Base-by-base conservation (phyloP, 2,113 vertebrate genomes). In the Crotalus tigris region DNA sequence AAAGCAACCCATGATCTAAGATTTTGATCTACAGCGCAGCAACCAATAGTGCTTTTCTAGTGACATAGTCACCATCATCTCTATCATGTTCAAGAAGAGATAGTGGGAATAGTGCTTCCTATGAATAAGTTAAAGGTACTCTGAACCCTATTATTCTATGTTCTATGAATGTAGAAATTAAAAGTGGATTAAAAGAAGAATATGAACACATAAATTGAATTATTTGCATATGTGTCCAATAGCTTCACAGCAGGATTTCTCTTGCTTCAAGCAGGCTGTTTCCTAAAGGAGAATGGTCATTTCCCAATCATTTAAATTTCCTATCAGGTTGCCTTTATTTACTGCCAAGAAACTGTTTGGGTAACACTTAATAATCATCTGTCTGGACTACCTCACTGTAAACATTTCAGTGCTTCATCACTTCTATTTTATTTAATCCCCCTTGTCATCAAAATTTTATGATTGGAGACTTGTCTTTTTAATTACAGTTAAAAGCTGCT, bases 371-470 rank as follows among this genome's bases (percentile, higher is more conserved):
- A 98, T 98, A 98, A 97, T 97, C 96, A 97, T 94, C 97, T 97
- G 96, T 97, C 97, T 97, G 97, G 96, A 96, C 96, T 97, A 96
- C 95, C 96, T 97, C 97, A 96, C 95, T 91, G 91, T 97, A 98
- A 98, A 98, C 97, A 98, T 97, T 96, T 95, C 96, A 97, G 89
- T 91, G 96, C 97, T 98, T 98, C 97, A 98, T 97, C 97, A 97
- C 97, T 97, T 94, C 92, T 97, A 97, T 97, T 98, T 97, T 98
- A 97, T 98, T 98, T 98, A 98, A 98, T 98, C 97, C 97, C 5
- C 1, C 97, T 98, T 98, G 98, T 98, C 98, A 97, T 98, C 98
- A 97, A 96, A 39, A 96, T 95, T 96, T 96, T 97, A 97, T 98
- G 97, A 97, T 97, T 96, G 97, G 95, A 97, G 93, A 92, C 96